phyloP scores from a whole-genome alignment of 2,113 vertebrate species.

The Pterocles gutturalis region DNA sequence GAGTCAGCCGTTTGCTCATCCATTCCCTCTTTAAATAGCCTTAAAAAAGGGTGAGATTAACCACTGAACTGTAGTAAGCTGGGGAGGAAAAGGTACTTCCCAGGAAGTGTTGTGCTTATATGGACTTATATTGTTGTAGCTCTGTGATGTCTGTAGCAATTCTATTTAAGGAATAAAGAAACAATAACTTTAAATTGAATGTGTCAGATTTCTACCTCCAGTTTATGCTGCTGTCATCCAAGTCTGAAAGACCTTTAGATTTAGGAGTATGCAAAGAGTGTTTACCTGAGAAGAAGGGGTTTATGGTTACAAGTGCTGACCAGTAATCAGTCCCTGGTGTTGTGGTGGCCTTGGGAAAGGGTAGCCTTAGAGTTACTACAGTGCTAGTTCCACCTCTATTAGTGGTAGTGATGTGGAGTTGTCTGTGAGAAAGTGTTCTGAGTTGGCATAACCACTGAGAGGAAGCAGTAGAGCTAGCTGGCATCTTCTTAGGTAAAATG shows the following conservation, averaged over 20 bases:
- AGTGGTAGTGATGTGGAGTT: neutral
- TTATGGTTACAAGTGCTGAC: neutral
- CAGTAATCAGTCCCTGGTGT: neutral
- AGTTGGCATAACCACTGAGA: neutral
- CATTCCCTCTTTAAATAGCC: neutral
- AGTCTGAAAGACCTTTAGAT: neutral
- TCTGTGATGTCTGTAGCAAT: neutral
- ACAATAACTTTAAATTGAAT: neutral
- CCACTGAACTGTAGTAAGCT: neutral
- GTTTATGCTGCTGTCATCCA: neutral
- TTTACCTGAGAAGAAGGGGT: neutral
- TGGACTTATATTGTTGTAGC: neutral
- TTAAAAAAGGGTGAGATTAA: neutral
- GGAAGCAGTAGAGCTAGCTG: neutral
- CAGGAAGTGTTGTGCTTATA: neutral
- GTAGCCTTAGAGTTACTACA: neutral
- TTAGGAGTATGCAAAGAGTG: neutral
- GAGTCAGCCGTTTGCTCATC: neutral
- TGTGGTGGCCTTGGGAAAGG: neutral
- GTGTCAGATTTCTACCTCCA: neutral
- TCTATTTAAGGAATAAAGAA: constrained; percentile 48
- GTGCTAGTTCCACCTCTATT: neutral
- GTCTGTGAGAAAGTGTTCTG: neutral
- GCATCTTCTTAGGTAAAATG: neutral
- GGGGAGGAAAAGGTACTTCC: constrained; percentile 22